These are phyloP conservation scores for Oryzias curvinotus DNA, from an alignment of 2,113 vertebrate species.

Conservation along the genomic window DNA sequence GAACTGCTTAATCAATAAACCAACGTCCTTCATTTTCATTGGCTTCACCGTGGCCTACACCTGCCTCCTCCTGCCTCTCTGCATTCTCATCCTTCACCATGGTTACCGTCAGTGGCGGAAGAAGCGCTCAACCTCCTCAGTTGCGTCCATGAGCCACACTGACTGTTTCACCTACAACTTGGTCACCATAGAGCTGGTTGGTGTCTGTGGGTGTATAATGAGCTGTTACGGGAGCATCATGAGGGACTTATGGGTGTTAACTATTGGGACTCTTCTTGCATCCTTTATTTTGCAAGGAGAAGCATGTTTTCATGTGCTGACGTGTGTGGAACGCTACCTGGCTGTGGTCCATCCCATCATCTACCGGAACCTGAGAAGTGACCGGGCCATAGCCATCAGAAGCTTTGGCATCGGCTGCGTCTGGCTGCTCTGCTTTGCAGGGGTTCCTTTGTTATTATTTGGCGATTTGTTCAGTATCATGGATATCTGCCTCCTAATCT, in stretches of 20 bases:
- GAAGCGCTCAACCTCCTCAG: not conserved
- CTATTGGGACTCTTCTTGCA: not conserved
- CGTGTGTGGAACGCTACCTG: slow-evolving; percentile 18
- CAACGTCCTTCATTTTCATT: not conserved
- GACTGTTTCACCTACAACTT: slow-evolving; percentile 7
- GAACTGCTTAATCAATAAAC: not conserved
- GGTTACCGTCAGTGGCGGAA: not conserved
- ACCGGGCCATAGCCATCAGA: not conserved
- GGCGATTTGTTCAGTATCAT: rapidly evolving
- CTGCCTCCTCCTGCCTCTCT: not conserved
- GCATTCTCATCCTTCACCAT: slow-evolving; percentile 5
- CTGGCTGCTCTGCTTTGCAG: slow-evolving; percentile 2
- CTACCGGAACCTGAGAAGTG: slow-evolving; percentile 5
- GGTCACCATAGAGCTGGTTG: not conserved
- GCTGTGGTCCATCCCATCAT: slow-evolving; percentile 8
- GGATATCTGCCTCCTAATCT: not conserved
- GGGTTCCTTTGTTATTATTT: rapidly evolving
- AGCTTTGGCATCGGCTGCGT: not conserved
- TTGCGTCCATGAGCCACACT: not conserved
- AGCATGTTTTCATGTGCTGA: not conserved
- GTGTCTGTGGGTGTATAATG: not conserved
- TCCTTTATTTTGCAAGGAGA: rapidly evolving
- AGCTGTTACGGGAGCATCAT: not conserved
- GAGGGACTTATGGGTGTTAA: rapidly evolving
- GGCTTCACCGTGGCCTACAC: not conserved